These are phyloP conservation scores for Bombus soroeensis DNA, from an alignment of 1,140 invertebrate species.

Conservation along the genomic window DNA sequence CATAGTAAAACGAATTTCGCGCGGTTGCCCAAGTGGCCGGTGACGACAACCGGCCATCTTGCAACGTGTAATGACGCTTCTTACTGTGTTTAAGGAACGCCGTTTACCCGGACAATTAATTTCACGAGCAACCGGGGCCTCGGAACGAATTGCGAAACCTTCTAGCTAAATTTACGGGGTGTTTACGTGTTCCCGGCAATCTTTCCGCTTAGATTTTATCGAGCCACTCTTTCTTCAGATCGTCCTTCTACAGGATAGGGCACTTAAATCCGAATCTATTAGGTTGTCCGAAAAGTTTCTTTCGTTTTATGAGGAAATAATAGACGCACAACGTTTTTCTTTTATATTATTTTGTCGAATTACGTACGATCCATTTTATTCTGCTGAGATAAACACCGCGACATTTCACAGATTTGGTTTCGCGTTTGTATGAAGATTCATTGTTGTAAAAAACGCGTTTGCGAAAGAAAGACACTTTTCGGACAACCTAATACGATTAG, in stretches of 20 bases:
- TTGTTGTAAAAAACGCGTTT: too few relatives aligned
- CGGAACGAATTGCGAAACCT: constrained; percentile 20
- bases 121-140: constrained; percentile 26
- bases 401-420: too few relatives aligned
- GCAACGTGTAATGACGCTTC: constrained; percentile 63
- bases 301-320: too few relatives aligned
- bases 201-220: not conserved
- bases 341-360: too few relatives aligned
- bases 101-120: constrained; percentile 61
- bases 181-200: constrained; percentile 11
- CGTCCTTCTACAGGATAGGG: too few relatives aligned
- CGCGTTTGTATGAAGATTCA: too few relatives aligned
- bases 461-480: too few relatives aligned
- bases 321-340: too few relatives aligned
- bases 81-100: constrained; percentile 59
- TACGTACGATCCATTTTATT: too few relatives aligned
- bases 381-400: too few relatives aligned
- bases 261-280: not conserved
- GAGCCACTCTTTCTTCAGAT: too few relatives aligned
- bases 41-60: constrained; percentile 61
- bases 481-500: not conserved
- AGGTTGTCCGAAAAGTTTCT: too few relatives aligned
- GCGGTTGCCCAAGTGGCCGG: constrained; percentile 55
- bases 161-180: not conserved
- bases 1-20: constrained; percentile 66